Conservation (phyloP, 2,113 vertebrate genomes). For the Pogonocichla stellata region DNA sequence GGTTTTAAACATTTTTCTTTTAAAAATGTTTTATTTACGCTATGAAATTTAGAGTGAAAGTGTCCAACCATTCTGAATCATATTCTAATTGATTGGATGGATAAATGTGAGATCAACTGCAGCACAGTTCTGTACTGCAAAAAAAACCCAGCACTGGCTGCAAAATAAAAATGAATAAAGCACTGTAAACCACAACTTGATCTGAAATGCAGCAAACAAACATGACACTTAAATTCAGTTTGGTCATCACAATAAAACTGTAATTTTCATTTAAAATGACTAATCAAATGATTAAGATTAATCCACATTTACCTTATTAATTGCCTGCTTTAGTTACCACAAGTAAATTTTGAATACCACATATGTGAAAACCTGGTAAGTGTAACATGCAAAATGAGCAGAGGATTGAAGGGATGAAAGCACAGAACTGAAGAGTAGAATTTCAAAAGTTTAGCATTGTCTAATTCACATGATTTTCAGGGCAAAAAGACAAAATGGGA, state of each 20-base stretch:
- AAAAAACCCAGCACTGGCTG: not conserved
- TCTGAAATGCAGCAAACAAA: not conserved
- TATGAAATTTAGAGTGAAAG: not conserved
- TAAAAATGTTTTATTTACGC: not conserved
- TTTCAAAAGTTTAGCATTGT: not conserved
- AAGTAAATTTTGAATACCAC: not conserved
- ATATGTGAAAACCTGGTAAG: not conserved
- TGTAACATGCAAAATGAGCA: not conserved
- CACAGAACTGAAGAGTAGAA: not conserved
- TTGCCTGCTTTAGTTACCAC: not conserved
- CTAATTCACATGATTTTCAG: too few species aligned
- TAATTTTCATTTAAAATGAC: not conserved
- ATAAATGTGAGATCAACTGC: not conserved
- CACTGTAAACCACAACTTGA: not conserved
- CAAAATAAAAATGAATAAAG: not conserved
- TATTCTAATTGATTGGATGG: not conserved
- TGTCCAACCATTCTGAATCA: not conserved
- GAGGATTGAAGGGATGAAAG: not conserved
- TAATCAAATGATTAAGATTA: not conserved
- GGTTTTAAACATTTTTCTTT: not conserved
- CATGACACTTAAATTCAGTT: not conserved
- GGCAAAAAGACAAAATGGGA: not conserved
- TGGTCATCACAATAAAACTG: not conserved
- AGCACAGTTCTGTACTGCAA: not conserved
- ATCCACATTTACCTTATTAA: constrained; percentile 19